phyloP scores from a whole-genome alignment of 2,888 invertebrate species.

The Gnatocerus cornutus region DNA sequence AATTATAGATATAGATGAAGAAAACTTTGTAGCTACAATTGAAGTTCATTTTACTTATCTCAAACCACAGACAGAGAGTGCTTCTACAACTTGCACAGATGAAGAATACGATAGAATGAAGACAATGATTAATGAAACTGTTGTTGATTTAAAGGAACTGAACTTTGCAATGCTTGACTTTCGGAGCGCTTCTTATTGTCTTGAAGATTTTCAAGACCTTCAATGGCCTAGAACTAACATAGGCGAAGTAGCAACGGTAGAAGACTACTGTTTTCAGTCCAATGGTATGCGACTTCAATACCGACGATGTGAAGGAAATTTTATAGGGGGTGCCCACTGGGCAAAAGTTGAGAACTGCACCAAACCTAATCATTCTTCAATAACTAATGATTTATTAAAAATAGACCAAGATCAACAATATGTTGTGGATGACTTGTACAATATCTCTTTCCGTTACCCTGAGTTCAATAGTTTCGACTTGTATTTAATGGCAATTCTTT shows the following conservation, averaged over 20 bases:
- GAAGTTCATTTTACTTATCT: conserved; percentile 56
- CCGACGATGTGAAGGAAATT: conserved; percentile 73
- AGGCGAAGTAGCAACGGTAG: background rate
- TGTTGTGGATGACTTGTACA: background rate
- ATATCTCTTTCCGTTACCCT: background rate
- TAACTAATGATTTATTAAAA: conserved; percentile 7
- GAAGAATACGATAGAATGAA: conserved; percentile 15
- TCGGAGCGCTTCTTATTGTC: conserved; percentile 27
- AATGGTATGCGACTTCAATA: conserved; percentile 73
- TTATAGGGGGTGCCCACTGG: conserved; percentile 74
- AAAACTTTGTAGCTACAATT: conserved; percentile 48
- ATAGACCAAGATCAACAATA: background rate
- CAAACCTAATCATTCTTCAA: background rate
- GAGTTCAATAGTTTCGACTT: conserved; percentile 18
- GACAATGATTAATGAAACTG: background rate
- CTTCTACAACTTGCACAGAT: background rate
- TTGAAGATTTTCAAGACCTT: background rate
- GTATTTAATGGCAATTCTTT: conserved; percentile 3
- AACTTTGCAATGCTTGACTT: conserved; percentile 33
- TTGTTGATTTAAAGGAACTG: background rate
- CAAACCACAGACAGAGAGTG: background rate
- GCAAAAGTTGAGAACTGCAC: conserved; percentile 53
- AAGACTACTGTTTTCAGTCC: conserved; percentile 30
- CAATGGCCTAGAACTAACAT: conserved; percentile 33
- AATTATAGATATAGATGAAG: conserved; percentile 55